These are phyloP conservation scores for Melanostoma mellinum DNA, from an alignment of 2,888 invertebrate species.

Conservation along the genomic window DNA sequence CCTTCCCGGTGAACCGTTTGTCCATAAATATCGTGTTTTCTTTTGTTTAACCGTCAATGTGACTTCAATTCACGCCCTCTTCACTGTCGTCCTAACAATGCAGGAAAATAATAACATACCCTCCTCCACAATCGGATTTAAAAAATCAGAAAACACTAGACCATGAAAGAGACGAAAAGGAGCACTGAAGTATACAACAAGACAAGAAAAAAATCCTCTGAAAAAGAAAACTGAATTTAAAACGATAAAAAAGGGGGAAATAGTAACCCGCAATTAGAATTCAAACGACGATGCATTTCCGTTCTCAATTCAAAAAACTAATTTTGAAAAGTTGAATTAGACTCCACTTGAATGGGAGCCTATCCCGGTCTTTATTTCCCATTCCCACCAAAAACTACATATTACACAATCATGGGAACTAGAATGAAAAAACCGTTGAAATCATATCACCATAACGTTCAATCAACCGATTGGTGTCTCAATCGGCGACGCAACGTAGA, in stretches of 20 bases:
- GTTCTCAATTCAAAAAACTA: constrained; percentile 36
- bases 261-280: constrained; percentile 62
- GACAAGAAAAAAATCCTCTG: constrained; percentile 12
- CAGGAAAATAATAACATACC: neutral
- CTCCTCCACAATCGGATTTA: constrained; percentile 68
- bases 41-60: constrained; percentile 65
- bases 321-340: constrained; percentile 38
- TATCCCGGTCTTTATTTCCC: constrained; percentile 9
- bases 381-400: constrained; percentile 40
- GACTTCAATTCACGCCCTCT: constrained; percentile 59
- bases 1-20: constrained; percentile 6
- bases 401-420: constrained; percentile 39
- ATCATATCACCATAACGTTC: constrained; percentile 74
- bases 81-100: neutral
- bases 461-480: constrained; percentile 52
- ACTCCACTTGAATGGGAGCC: constrained; percentile 48
- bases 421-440: constrained; percentile 74
- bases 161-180: constrained; percentile 43
- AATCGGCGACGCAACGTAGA: constrained; percentile 2
- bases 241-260: constrained; percentile 49
- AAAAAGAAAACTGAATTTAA: constrained; percentile 25
- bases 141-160: constrained; percentile 66
- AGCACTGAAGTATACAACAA: constrained; percentile 9
- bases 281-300: constrained; percentile 68
- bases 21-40: constrained; percentile 8